Conservation (phyloP, 2,888 invertebrate species). For the Apoda limacodes region DNA sequence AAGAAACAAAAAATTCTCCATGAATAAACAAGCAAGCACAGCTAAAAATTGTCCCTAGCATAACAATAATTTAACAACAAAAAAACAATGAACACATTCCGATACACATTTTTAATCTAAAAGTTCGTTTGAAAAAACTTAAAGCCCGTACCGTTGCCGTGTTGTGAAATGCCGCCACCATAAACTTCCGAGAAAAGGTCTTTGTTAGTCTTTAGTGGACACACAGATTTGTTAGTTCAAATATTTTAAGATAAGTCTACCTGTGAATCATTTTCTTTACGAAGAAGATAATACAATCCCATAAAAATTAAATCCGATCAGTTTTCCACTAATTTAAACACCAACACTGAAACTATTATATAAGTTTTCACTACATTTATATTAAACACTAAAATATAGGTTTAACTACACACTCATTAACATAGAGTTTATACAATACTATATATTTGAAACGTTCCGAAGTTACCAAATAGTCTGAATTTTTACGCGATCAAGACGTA, state of each 20-base stretch:
- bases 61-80: slow-evolving; percentile 24
- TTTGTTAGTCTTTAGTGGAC: too few relatives aligned
- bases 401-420: slow-evolving; percentile 10
- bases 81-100: slow-evolving; percentile 45
- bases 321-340: too few relatives aligned
- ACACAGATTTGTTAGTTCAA: too few relatives aligned
- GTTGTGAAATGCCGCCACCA: slow-evolving; percentile 33
- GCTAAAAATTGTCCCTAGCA: slow-evolving; percentile 32
- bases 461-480: slow-evolving; percentile 20
- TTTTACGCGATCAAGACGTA: slow-evolving; percentile 27
- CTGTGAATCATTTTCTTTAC: too few relatives aligned
- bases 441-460: slow-evolving; percentile 21
- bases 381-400: slow-evolving; percentile 5
- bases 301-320: too few relatives aligned
- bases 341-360: slow-evolving; percentile 26
- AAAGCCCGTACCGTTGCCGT: slow-evolving; percentile 32
- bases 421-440: too few relatives aligned
- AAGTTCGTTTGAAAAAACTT: too few relatives aligned
- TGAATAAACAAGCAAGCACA: slow-evolving; percentile 27
- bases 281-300: too few relatives aligned
- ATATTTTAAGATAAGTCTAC: too few relatives aligned
- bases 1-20: slow-evolving; percentile 35
- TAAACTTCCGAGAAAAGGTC: too few relatives aligned
- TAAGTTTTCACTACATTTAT: too few relatives aligned
- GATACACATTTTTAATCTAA: slow-evolving; percentile 41